Evolutionary conservation across 2,113 vertebrate species (phyloP).

Genomic region (Campylorhamphus procurvoides): DNA sequence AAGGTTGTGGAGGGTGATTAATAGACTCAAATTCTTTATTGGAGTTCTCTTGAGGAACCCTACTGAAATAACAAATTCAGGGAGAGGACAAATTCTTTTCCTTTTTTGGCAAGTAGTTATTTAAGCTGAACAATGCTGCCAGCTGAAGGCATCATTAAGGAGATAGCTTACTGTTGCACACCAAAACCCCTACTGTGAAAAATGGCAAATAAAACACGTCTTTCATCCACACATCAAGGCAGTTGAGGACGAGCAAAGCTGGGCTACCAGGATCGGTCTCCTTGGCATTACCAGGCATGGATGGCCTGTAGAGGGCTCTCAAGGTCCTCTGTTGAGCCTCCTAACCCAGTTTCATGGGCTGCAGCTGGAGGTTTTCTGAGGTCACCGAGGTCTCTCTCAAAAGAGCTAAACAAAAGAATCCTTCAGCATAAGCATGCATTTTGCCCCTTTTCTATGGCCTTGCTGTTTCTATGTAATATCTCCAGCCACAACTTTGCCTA

Average conservation of each 20-base stretch:
- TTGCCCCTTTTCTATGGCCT: not conserved
- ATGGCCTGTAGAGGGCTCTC: conserved; percentile 80
- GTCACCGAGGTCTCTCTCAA: conserved; percentile 84
- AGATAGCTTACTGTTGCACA: conserved; percentile 14
- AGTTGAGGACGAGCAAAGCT: conserved; percentile 7
- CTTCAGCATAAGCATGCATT: conserved; percentile 65
- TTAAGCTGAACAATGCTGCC: conserved; percentile 35
- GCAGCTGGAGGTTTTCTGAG: conserved; percentile 84
- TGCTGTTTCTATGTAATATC: conserved; percentile 41
- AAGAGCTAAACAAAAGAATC: conserved; percentile 77
- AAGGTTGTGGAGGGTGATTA: conserved; percentile 57
- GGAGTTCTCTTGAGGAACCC: conserved; percentile 45
- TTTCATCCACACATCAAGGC: conserved; percentile 32
- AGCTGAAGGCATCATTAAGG: conserved; percentile 56
- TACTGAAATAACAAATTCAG: conserved; percentile 63
- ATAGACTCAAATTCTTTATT: conserved; percentile 59
- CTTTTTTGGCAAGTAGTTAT: conserved; percentile 60
- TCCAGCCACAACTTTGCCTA: conserved; percentile 36
- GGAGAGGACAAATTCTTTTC: conserved; percentile 62
- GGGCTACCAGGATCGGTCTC: not conserved
- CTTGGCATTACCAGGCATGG: not conserved
- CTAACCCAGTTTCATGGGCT: conserved; percentile 59
- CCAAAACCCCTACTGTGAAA: conserved; percentile 39
- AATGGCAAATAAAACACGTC: conserved; percentile 52
- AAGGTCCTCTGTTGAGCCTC: conserved; percentile 63